Percentiles rank a stretch among this genome's conserved stretches.
These are phyloP conservation scores for Phrynocephalus guinanensis DNA, from an alignment of 2,797 vertebrate genomes.

Conservation along the genomic window DNA sequence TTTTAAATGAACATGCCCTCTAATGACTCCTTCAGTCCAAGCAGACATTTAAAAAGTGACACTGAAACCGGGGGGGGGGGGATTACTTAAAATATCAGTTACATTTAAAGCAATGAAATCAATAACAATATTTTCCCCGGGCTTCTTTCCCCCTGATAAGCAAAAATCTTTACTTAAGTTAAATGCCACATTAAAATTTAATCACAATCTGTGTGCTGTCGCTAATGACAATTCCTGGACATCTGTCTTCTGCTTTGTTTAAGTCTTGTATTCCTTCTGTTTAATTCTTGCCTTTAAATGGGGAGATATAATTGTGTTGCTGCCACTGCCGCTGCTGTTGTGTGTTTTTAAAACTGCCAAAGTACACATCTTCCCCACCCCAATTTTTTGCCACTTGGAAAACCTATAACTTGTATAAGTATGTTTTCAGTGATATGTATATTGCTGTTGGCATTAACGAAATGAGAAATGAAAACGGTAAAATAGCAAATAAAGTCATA, in stretches of 20 bases:
- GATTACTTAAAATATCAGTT: constrained; percentile 94
- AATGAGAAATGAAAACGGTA: background rate
- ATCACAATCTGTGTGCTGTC: constrained; percentile 90
- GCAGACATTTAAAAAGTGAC: constrained; percentile 84
- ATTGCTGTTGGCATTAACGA: background rate
- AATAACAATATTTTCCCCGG: constrained; percentile 98
- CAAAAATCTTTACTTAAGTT: constrained; percentile 86
- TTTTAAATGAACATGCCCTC: constrained; percentile 82
- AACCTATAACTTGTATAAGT: background rate
- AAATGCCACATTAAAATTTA: constrained; percentile 94
- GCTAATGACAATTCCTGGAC: constrained; percentile 91
- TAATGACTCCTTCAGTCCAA: constrained; percentile 78
- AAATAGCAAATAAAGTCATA: constrained; percentile 7
- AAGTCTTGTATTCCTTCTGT: constrained; percentile 87
- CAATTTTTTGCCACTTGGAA: constrained; percentile 38
- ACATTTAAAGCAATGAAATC: constrained; percentile 94
- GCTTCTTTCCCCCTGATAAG: constrained; percentile 87
- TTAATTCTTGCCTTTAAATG: constrained; percentile 84
- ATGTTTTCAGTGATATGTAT: background rate
- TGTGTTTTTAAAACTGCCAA: background rate
- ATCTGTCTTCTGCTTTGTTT: constrained; percentile 91
- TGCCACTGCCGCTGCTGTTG: background rate
- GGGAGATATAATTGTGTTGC: constrained; percentile 28
- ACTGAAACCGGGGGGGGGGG: constrained; percentile 81
- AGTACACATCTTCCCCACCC: background rate